These are phyloP conservation scores for Calonectris borealis DNA, from an alignment of 2,113 vertebrate species.

Conservation along the genomic window DNA sequence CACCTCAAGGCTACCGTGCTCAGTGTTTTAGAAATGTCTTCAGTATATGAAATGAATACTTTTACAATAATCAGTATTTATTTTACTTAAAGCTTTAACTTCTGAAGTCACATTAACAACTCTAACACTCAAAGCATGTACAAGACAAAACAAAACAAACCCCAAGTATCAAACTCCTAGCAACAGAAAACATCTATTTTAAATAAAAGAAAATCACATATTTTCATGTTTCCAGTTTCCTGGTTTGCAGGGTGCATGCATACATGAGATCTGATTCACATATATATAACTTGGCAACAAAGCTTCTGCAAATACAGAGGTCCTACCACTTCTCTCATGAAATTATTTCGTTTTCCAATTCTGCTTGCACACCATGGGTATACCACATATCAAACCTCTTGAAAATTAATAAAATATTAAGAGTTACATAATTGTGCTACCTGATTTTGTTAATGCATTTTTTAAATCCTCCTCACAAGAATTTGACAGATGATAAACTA, in stretches of 20 bases:
- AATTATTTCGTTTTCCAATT: background rate
- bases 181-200: background rate
- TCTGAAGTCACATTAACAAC: background rate
- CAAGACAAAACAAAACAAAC: background rate
- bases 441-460: background rate
- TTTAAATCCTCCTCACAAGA: background rate
- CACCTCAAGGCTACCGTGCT: background rate
- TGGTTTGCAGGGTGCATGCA: background rate
- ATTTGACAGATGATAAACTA: background rate
- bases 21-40: background rate
- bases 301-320: background rate
- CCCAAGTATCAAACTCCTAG: background rate
- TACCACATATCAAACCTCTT: background rate
- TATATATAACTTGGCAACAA: background rate
- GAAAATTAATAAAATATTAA: background rate
- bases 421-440: background rate
- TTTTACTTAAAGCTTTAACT: background rate
- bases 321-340: background rate
- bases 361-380: background rate
- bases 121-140: background rate
- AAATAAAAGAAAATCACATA: background rate
- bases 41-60: background rate
- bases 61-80: background rate
- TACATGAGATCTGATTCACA: background rate
- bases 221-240: background rate